Conservation (phyloP, 1,140 invertebrate genomes). For the Caenorhabditis inopinata region DNA sequence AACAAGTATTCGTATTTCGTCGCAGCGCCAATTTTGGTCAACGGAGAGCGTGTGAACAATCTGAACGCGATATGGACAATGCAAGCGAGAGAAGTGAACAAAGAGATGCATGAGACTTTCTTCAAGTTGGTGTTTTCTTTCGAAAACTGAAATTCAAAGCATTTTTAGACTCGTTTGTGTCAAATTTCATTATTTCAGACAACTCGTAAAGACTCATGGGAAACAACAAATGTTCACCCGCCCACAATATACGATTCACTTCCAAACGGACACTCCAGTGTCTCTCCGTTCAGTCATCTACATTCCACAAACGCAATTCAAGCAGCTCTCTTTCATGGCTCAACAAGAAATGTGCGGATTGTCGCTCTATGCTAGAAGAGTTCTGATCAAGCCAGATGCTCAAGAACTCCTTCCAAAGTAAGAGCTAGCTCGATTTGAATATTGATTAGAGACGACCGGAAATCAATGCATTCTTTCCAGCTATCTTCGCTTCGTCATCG, state of each 20-base stretch:
- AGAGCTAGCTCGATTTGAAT: background rate
- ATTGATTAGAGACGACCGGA: no score
- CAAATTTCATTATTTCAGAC: constrained; percentile 42
- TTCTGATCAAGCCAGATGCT: constrained; percentile 56
- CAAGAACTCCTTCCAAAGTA: constrained; percentile 42
- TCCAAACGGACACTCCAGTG: constrained; percentile 81
- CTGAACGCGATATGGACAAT: constrained; percentile 88
- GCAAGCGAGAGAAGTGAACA: constrained; percentile 82
- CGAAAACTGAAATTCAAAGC: no score
- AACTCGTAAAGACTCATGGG: constrained; percentile 56
- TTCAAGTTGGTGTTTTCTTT: constrained; percentile 66
- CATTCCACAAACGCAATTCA: constrained; percentile 80
- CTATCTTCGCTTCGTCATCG: constrained; percentile 68
- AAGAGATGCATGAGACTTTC: constrained; percentile 85
- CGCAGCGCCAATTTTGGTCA: constrained; percentile 84
- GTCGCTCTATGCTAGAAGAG: constrained; percentile 75
- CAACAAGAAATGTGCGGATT: constrained; percentile 77
- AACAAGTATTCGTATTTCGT: constrained; percentile 97
- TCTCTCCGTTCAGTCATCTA: constrained; percentile 87
- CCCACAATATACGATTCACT: constrained; percentile 68
- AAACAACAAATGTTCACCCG: constrained; percentile 54
- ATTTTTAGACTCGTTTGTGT: background rate
- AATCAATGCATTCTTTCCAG: constrained; percentile 38
- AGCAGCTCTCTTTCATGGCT: constrained; percentile 82
- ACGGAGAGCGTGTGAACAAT: constrained; percentile 81